Conservation (phyloP, 2,113 vertebrate species). For the Deroptyus accipitrinus region DNA sequence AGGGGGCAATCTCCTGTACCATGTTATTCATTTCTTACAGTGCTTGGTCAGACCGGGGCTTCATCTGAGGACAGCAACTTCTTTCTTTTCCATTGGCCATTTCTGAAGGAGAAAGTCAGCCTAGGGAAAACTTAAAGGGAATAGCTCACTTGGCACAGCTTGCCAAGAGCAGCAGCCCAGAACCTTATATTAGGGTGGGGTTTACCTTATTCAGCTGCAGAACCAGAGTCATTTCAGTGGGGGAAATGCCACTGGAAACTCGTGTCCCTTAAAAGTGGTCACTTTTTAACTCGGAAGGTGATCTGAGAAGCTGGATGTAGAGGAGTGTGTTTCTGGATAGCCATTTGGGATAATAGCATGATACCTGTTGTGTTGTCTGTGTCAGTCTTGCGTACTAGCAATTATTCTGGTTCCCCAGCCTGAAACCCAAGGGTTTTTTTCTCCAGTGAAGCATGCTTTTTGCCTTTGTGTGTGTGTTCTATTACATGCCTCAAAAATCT, state of each 20-base stretch:
- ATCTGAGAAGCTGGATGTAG: background rate
- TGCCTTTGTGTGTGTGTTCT: background rate
- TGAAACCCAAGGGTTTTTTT: background rate
- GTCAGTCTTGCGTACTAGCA: background rate
- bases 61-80: background rate
- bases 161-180: background rate
- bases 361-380: background rate
- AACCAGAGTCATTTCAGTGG: background rate
- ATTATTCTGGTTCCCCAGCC: background rate
- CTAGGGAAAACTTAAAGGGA: background rate
- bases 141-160: background rate
- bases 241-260: background rate
- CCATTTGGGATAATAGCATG: background rate
- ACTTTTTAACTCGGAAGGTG: background rate
- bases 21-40: accelerated
- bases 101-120: background rate
- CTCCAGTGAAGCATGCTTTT: background rate
- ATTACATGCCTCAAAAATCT: background rate
- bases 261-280: background rate
- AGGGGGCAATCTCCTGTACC: background rate
- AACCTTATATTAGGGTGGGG: background rate
- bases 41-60: background rate
- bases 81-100: background rate
- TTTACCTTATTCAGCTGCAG: background rate
- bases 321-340: background rate